A percentile compares a stretch with the other conserved stretches of the same genome.
Conservation (phyloP, 2,797 vertebrate species). For the Periophthalmus magnuspinnatus region DNA sequence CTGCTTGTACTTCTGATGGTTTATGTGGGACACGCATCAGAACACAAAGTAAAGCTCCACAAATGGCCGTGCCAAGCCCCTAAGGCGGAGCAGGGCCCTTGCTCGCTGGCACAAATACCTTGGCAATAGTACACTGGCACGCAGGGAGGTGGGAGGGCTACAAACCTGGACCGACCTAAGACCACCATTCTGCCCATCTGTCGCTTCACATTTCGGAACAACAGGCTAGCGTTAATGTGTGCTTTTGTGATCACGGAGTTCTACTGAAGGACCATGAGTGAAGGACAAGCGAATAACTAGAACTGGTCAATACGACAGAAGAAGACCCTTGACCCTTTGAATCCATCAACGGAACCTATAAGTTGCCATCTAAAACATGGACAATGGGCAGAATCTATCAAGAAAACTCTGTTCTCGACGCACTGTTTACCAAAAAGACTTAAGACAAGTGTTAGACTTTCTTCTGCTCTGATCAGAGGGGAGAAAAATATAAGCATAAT, state of each 20-base stretch:
- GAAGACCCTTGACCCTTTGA: no score
- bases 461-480: no score
- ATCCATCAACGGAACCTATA: no score
- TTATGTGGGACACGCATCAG: conserved; percentile 21
- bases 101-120: conserved; percentile 43
- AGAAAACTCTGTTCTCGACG: no score
- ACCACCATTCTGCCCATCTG: conserved; percentile 65
- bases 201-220: conserved; percentile 49
- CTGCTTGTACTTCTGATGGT: conserved; percentile 4
- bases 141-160: conserved; percentile 30
- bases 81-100: conserved; percentile 24
- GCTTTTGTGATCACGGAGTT: conserved; percentile 16
- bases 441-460: no score
- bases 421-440: no score
- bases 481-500: no score
- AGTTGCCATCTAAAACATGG: no score
- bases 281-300: no score
- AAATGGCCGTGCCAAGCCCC: conserved; percentile 42
- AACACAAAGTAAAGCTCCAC: conserved; percentile 25
- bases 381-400: no score
- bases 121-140: conserved; percentile 46
- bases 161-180: conserved; percentile 41
- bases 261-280: no score
- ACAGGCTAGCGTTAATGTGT: conserved; percentile 47
- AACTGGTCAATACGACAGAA: no score